Conservation (phyloP, 2,888 invertebrate genomes). For the Tanypteryx hageni region DNA sequence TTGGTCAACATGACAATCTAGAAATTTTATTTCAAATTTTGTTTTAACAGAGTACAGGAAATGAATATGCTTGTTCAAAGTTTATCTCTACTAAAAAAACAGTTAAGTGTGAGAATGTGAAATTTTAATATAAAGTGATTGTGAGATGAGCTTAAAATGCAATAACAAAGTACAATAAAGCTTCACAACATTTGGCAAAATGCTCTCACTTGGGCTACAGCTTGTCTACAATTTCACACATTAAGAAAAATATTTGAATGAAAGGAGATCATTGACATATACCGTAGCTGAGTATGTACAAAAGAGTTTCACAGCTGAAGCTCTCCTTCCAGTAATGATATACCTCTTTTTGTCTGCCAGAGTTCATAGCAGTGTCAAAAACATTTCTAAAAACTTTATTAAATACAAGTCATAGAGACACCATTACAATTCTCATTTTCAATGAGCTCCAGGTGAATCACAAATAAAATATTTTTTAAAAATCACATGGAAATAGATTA, state of each 20-base stretch:
- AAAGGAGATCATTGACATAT: conserved; percentile 21
- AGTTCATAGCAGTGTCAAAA: conserved; percentile 4
- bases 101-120: conserved; percentile 48
- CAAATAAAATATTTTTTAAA: conserved; percentile 3
- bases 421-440: background rate
- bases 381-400: conserved; percentile 8
- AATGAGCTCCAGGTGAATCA: background rate
- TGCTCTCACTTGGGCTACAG: conserved; percentile 22
- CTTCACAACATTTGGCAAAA: conserved; percentile 55
- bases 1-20: conserved; percentile 45
- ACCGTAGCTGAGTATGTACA: conserved; percentile 2
- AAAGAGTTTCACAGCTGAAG: background rate
- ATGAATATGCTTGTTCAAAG: conserved; percentile 30
- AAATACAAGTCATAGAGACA: background rate
- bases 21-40: conserved; percentile 55
- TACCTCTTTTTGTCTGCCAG: background rate
- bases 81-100: conserved; percentile 18
- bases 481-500: conserved; percentile 16
- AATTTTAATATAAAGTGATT: conserved; percentile 48
- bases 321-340: background rate
- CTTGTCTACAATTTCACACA: conserved; percentile 42
- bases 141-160: conserved; percentile 58
- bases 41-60: conserved; percentile 50
- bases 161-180: conserved; percentile 52
- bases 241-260: conserved; percentile 2